Evolutionary conservation across 2,888 invertebrate genomes (phyloP).

Genomic region (Antheraea assamensis): DNA sequence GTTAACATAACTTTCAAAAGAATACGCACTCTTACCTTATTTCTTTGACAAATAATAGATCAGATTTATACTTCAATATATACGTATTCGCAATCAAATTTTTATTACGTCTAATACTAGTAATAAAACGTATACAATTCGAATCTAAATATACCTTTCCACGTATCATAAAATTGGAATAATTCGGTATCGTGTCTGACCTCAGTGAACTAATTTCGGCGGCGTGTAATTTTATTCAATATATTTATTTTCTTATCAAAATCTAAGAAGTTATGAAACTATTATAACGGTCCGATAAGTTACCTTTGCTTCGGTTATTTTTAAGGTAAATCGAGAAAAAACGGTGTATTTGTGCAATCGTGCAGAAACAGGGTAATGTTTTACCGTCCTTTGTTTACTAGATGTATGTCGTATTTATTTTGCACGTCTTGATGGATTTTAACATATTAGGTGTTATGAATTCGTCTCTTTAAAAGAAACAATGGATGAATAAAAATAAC

Average conservation of each 20-base stretch:
- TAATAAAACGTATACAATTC: neutral
- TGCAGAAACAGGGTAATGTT: too few species aligned
- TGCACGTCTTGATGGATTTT: too few species aligned
- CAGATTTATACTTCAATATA: neutral
- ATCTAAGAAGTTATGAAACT: conserved; percentile 12
- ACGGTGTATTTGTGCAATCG: neutral
- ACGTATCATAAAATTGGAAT: neutral
- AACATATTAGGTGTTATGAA: too few species aligned
- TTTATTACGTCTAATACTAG: conserved; percentile 1
- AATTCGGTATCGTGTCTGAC: conserved; percentile 11
- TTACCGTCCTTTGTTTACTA: too few species aligned
- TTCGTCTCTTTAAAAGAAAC: too few species aligned
- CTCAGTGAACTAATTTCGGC: conserved; percentile 15
- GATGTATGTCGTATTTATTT: too few species aligned
- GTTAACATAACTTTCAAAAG: too few species aligned
- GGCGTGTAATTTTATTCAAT: conserved; percentile 17
- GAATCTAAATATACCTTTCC: conserved; percentile 12
- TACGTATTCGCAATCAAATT: neutral
- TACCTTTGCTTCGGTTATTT: neutral
- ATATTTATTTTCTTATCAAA: conserved; percentile 4
- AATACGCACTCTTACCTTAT: too few species aligned
- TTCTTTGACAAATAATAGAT: neutral
- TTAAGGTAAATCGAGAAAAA: neutral
- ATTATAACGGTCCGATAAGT: neutral
- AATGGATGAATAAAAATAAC: too few species aligned